phyloP scores from a whole-genome alignment of 2,113 vertebrate genomes.

The Cebidichthys violaceus region DNA sequence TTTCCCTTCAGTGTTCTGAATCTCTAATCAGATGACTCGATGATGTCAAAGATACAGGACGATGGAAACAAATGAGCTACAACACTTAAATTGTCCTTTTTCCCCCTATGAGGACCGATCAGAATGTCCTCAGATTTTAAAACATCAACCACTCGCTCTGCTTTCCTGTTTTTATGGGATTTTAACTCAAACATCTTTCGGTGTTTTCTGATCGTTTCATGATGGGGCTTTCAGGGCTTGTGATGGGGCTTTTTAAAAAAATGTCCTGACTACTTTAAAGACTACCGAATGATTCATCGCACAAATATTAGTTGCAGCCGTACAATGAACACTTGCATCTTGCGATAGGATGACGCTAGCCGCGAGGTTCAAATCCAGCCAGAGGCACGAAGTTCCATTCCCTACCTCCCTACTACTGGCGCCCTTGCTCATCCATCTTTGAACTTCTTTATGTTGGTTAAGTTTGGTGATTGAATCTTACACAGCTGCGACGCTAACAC shows the following conservation, averaged over 20 bases:
- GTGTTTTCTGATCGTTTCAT: no score
- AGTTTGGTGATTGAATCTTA: no score
- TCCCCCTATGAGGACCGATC: background rate
- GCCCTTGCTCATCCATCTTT: no score
- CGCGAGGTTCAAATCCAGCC: background rate
- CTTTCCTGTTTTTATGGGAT: background rate
- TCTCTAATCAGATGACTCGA: background rate
- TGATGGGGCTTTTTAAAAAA: background rate
- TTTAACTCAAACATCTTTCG: background rate
- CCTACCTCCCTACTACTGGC: background rate
- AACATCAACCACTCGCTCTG: background rate
- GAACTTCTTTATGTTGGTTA: no score
- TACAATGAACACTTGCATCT: background rate
- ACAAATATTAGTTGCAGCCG: background rate
- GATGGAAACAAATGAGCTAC: slow-evolving; percentile 2
- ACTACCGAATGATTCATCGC: background rate
- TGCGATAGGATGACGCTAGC: no score
- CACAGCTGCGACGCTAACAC: background rate
- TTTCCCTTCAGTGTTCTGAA: slow-evolving; percentile 5
- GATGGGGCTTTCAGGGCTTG: background rate
- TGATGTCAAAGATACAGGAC: background rate
- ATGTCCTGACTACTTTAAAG: background rate
- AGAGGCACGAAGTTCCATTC: background rate
- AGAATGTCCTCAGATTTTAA: background rate
- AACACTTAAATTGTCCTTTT: background rate